Conservation (phyloP, 2,113 vertebrate genomes). For the Spheniscus mendiculus region DNA sequence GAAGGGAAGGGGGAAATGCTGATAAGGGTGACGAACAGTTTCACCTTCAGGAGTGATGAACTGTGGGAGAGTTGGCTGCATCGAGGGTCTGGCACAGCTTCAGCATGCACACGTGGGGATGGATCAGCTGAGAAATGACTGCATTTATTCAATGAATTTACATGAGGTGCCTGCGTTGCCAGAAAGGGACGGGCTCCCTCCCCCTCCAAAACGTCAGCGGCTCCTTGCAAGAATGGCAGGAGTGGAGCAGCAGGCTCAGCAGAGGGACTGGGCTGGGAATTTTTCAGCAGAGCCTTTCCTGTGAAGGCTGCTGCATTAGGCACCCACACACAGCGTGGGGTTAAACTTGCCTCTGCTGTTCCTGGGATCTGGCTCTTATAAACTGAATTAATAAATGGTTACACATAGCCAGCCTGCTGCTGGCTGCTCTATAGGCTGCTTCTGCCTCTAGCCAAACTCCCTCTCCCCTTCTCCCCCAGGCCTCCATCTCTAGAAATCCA, state of each 20-base stretch:
- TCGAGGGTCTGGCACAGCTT: constrained; percentile 54
- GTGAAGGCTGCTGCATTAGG: background rate
- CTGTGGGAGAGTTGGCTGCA: constrained; percentile 58
- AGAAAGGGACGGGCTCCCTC: background rate
- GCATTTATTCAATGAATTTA: constrained; percentile 70
- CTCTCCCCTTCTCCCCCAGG: background rate
- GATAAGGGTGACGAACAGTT: background rate
- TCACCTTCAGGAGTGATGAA: constrained; percentile 65
- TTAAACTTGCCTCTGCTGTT: background rate
- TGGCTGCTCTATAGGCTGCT: background rate
- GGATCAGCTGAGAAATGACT: constrained; percentile 68
- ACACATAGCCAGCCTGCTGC: background rate
- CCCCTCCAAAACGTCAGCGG: background rate
- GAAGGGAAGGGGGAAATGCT: background rate
- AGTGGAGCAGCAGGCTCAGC: background rate
- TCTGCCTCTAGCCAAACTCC: background rate
- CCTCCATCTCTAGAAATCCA: background rate
- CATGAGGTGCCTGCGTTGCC: constrained; percentile 42
- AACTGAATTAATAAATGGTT: background rate
- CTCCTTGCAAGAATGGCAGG: background rate
- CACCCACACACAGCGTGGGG: background rate
- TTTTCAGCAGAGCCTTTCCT: background rate
- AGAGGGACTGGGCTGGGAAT: background rate
- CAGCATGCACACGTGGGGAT: constrained; percentile 27
- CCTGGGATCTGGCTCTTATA: background rate